These are phyloP conservation scores for Oceanodroma leucorhoa DNA, from an alignment of 2,797 vertebrate genomes.

Conservation along the genomic window DNA sequence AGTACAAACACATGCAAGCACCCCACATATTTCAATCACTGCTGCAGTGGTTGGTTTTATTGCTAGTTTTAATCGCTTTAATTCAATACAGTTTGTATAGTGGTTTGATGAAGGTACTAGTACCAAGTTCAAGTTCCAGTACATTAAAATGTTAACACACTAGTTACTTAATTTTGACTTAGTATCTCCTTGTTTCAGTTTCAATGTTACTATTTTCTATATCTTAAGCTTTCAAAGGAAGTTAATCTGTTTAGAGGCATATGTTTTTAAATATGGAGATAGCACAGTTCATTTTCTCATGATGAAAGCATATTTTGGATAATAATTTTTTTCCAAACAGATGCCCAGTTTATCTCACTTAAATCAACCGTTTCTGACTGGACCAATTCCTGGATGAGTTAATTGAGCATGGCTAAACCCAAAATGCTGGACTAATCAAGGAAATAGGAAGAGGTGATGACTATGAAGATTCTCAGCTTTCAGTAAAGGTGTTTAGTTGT, in stretches of 20 bases:
- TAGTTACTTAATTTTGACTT: slow-evolving; percentile 45
- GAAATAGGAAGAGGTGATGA: slow-evolving; percentile 65
- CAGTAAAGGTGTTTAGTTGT: slow-evolving; percentile 72
- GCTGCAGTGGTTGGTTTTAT: slow-evolving; percentile 53
- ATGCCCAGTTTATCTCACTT: slow-evolving; percentile 78
- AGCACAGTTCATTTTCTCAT: slow-evolving; percentile 63
- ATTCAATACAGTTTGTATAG: slow-evolving; percentile 35
- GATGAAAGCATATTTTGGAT: slow-evolving; percentile 66
- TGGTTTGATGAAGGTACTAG: slow-evolving; percentile 59
- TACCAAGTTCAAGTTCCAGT: slow-evolving; percentile 38
- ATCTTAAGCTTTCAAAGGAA: slow-evolving; percentile 30
- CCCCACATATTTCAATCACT: slow-evolving; percentile 1
- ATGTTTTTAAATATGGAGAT: slow-evolving; percentile 54
- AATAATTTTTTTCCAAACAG: slow-evolving; percentile 71
- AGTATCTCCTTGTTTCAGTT: neutral
- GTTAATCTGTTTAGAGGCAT: slow-evolving; percentile 8
- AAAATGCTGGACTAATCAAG: slow-evolving; percentile 74
- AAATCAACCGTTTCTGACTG: slow-evolving; percentile 77
- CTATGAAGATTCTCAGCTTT: slow-evolving; percentile 66
- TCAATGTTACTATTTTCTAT: neutral
- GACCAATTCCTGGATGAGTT: slow-evolving; percentile 76
- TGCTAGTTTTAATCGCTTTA: slow-evolving; percentile 45
- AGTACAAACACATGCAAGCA: neutral
- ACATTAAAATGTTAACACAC: slow-evolving; percentile 54
- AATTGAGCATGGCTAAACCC: slow-evolving; percentile 80